Evolutionary conservation across 2,797 vertebrate genomes (phyloP).

Genomic region (Florisuga fusca): DNA sequence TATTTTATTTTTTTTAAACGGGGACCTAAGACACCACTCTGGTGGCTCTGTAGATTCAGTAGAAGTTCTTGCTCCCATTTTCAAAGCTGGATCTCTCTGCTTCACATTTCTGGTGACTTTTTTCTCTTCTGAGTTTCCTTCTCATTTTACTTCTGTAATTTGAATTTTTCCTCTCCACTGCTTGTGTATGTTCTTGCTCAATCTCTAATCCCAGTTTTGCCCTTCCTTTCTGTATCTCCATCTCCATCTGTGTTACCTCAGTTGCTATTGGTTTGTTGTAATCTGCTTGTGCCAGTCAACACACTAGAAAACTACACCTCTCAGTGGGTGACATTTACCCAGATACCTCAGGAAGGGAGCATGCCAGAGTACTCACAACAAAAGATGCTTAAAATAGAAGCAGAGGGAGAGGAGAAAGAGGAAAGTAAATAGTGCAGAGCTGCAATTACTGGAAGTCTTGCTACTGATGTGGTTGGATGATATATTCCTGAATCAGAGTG

Average conservation of each 20-base stretch:
- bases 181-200: not conserved
- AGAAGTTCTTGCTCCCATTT: not conserved
- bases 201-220: not conserved
- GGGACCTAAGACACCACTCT: not conserved
- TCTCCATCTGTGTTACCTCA: not conserved
- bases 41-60: not conserved
- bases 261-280: not conserved
- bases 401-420: not conserved
- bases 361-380: not conserved
- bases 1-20: not conserved
- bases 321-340: not conserved
- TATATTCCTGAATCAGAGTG: slow-evolving; percentile 29
- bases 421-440: not conserved
- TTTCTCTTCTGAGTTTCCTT: not conserved
- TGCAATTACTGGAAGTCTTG: slow-evolving; percentile 35
- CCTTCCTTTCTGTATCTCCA: not conserved
- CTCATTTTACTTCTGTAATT: not conserved
- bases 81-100: not conserved
- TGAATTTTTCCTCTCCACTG: not conserved
- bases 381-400: not conserved
- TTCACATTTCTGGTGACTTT: not conserved
- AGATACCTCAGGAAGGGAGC: not conserved
- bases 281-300: not conserved
- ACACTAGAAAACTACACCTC: not conserved
- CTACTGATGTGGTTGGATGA: not conserved